Conservation (phyloP, 2,797 vertebrate genomes). For the Mus minutoides region DNA sequence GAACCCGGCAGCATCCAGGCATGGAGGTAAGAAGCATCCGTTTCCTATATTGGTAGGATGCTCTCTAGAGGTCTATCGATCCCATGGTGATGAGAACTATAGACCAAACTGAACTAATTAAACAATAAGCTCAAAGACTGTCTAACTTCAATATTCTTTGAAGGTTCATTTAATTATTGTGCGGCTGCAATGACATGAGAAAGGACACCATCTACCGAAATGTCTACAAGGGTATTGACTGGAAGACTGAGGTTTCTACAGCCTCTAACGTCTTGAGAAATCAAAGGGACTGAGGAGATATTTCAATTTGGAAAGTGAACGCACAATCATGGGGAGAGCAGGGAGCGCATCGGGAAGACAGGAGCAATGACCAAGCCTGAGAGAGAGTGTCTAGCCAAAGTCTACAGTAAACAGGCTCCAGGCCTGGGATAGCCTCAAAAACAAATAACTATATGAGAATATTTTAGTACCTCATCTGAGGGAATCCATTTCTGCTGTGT, state of each 20-base stretch:
- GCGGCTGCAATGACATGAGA: constrained; percentile 66
- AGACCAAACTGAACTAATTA: constrained; percentile 87
- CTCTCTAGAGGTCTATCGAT: constrained; percentile 83
- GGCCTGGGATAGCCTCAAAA: neutral
- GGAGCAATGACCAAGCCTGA: neutral
- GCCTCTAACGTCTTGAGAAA: constrained; percentile 16
- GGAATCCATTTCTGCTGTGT: neutral
- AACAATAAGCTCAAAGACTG: constrained; percentile 83
- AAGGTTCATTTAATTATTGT: constrained; percentile 83
- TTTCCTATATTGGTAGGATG: constrained; percentile 84
- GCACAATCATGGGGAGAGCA: neutral
- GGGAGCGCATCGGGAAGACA: neutral
- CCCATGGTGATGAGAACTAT: constrained; percentile 80
- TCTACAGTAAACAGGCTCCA: neutral
- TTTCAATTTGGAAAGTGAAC: constrained; percentile 54
- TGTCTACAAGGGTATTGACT: constrained; percentile 61
- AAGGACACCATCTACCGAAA: constrained; percentile 70
- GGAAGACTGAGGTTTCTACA: constrained; percentile 36
- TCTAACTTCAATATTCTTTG: constrained; percentile 79
- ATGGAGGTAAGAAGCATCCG: constrained; percentile 77
- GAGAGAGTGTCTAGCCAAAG: constrained; percentile 8
- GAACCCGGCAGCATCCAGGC: constrained; percentile 52
- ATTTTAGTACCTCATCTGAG: constrained; percentile 25
- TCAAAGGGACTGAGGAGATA: constrained; percentile 45
- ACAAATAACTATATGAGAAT: neutral